Conservation (phyloP, 2,113 vertebrate genomes). For the Steatornis caripensis region DNA sequence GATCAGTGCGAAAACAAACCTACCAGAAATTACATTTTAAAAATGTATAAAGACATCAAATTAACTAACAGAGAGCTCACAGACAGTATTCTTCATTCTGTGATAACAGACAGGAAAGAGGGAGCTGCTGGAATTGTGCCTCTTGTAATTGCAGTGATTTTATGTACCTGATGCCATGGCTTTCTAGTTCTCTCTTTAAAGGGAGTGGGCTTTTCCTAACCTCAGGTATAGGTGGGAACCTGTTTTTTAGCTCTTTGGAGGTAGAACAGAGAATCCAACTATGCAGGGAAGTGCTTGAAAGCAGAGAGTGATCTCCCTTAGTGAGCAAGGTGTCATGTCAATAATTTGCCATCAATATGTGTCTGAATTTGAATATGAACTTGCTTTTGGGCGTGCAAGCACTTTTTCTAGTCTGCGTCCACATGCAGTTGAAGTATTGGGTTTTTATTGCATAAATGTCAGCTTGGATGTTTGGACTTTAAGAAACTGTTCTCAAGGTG, state of each 20-base stretch:
- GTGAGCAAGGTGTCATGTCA: neutral
- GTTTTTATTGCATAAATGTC: neutral
- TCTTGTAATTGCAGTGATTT: neutral
- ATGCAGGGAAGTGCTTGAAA: neutral
- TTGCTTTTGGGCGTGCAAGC: neutral
- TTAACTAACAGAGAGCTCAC: neutral
- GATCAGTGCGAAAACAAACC: conserved; percentile 29
- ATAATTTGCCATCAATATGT: neutral
- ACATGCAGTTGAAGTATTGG: neutral
- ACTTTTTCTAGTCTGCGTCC: neutral
- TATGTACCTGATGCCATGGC: neutral
- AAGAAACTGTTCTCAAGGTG: neutral
- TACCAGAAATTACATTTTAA: conserved; percentile 17
- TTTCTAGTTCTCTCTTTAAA: neutral
- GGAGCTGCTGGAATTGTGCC: neutral
- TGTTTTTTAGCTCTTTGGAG: neutral
- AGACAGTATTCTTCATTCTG: neutral
- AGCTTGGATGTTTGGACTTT: neutral
- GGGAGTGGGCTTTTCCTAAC: neutral
- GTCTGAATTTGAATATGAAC: neutral
- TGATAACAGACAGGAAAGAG: neutral
- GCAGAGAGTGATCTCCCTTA: neutral
- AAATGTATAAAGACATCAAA: neutral
- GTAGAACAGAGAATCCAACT: neutral
- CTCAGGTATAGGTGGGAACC: neutral